These are phyloP conservation scores for Neria commutata DNA, from an alignment of 2,888 invertebrate species.

Conservation along the genomic window DNA sequence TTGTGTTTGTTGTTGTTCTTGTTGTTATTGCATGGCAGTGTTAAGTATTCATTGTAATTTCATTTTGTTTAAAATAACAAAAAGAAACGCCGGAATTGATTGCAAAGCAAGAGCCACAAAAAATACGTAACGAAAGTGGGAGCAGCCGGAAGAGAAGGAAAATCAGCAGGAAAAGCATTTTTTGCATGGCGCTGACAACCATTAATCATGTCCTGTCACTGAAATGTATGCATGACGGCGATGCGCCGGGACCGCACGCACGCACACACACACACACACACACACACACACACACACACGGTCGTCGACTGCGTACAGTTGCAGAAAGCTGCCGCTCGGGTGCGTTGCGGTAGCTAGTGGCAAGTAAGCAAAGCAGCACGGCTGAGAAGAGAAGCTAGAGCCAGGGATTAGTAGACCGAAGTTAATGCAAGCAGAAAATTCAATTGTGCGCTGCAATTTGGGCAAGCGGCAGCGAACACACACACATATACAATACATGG, in stretches of 20 bases:
- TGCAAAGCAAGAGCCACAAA: too few species aligned
- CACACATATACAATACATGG: neutral
- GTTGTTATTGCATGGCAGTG: neutral
- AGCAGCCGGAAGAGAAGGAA: neutral
- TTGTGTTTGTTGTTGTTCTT: neutral
- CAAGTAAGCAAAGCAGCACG: too few species aligned
- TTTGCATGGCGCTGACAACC: conserved; percentile 60
- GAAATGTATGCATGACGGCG: conserved; percentile 49
- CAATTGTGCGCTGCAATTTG: neutral
- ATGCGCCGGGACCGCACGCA: conserved; percentile 5
- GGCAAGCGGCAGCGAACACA: neutral
- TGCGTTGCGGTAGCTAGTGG: too few species aligned
- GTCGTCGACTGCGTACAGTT: too few species aligned
- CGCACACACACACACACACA: conserved; percentile 12
- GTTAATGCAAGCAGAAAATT: neutral
- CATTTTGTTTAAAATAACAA: conserved; percentile 50
- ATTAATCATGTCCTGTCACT: conserved; percentile 64
- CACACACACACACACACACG: neutral
- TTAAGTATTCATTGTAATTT: conserved; percentile 30
- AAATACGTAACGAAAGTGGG: too few species aligned
- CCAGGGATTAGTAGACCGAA: too few species aligned
- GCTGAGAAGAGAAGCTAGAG: too few species aligned
- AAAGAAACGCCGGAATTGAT: too few species aligned
- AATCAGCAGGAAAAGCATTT: conserved; percentile 5
- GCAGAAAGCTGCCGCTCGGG: too few species aligned